Percentiles rank a stretch among this genome's conserved stretches.
These are phyloP conservation scores for Megaceryle maxima DNA, from an alignment of 2,113 vertebrate species.

Conservation along the genomic window DNA sequence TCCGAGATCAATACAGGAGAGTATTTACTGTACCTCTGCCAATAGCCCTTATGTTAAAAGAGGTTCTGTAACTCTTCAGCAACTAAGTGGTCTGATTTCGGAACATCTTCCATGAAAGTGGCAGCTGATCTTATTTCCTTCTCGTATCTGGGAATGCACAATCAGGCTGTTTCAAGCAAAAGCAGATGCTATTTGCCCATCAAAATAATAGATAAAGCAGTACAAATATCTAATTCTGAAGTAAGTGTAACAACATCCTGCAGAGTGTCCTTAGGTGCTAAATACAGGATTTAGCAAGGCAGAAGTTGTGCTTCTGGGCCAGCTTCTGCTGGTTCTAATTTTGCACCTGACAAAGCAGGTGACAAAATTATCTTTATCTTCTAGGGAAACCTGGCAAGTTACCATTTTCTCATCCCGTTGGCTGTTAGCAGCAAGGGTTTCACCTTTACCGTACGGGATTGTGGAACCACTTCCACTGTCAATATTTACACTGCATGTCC, in stretches of 20 bases:
- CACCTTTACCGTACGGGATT: neutral
- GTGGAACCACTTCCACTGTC: neutral
- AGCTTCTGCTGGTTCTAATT: neutral
- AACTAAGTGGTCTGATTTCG: neutral
- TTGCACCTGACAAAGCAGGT: accelerated
- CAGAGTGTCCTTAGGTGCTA: neutral
- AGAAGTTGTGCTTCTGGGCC: neutral
- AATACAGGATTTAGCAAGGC: neutral
- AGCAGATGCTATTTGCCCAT: neutral
- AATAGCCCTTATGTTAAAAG: neutral
- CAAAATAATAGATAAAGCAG: neutral
- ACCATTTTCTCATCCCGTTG: neutral
- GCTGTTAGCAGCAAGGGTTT: neutral
- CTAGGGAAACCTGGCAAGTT: neutral
- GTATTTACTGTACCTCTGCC: neutral
- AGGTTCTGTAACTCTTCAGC: neutral
- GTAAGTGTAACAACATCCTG: neutral
- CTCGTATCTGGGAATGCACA: neutral
- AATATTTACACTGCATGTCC: neutral
- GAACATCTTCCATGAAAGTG: neutral
- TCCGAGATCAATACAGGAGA: neutral
- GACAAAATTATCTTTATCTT: neutral
- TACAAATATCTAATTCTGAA: neutral
- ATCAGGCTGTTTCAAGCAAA: neutral
- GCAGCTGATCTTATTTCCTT: neutral